Base-by-base conservation (phyloP, 2,888 invertebrate genomes). In the Hedya salicella region DNA sequence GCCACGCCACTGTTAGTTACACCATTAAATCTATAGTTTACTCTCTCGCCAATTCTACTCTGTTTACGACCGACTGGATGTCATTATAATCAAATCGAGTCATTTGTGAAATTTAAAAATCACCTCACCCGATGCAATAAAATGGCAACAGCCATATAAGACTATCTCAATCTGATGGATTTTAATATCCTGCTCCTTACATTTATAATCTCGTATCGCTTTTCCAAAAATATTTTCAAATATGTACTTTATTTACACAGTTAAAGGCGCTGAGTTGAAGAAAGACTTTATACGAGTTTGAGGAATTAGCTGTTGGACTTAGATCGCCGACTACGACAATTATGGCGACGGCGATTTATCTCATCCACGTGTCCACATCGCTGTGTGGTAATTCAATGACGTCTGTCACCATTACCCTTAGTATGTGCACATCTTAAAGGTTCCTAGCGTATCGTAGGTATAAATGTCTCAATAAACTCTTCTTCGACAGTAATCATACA, bases 371-470 rank as follows among this genome's bases (percentile, higher is more conserved):
- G 52, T 46, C 52, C 14, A 44, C 46, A 46, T 39, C 52, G n/a
- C 65, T 17, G 44, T 62, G 52, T 62, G 50, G 50, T 52, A 63
- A 63, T 63, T 64, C 68, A 63, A 48, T 40, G 60, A 48, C 46
- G 53, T 48, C 48, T 53, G 60, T 60, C 65, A 60, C 30, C 53
- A 40, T 53, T 48, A 60, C 63, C 21, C 59, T 52, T 17, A n/a
- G 30, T 21, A 32, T 44, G 57, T 52, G 25, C 52, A 16, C 57
- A 50, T 50, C 32, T 63, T 50, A 57, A 65, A 17, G 30, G 56
- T 36, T 52, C 25, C 25, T 46, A 30, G 40, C 36, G 6, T 25
- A 57, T 21, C 21, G 32, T 36, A 9, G 6, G 6, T 25, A 16
- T 30, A n/a, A 46, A 62, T 49, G 56, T 63, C 62, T 63, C 17